Conservation (phyloP, 1,140 invertebrate species). For the Drosophila navojoa region DNA sequence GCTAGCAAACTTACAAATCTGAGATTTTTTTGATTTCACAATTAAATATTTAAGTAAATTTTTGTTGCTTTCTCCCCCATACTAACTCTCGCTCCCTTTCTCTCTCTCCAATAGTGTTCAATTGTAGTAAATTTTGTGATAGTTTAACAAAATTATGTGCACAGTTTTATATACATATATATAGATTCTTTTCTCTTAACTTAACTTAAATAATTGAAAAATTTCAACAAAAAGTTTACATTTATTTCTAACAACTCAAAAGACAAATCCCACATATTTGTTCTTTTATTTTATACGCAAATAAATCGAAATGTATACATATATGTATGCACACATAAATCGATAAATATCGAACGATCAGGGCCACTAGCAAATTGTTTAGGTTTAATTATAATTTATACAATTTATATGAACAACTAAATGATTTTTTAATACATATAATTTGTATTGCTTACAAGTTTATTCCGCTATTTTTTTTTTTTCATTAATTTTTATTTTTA, state of each 20-base stretch:
- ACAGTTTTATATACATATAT: slow-evolving; percentile 33
- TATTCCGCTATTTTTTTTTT: slow-evolving; percentile 25
- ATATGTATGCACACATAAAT: no score
- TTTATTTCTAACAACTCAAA: slow-evolving; percentile 30
- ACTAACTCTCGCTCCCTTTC: neutral
- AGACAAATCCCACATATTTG: slow-evolving; percentile 34
- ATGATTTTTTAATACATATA: slow-evolving; percentile 16
- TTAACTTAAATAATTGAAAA: slow-evolving; percentile 12
- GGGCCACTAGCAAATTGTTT: slow-evolving; percentile 74
- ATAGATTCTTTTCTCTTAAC: slow-evolving; percentile 24
- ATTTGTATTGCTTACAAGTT: slow-evolving; percentile 2
- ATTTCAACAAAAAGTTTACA: neutral
- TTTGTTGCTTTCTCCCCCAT: neutral
- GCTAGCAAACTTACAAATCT: neutral
- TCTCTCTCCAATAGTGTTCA: slow-evolving; percentile 66
- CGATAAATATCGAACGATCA: slow-evolving; percentile 43
- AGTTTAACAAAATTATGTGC: slow-evolving; percentile 62
- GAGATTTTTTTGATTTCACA: slow-evolving; percentile 4
- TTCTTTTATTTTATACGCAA: slow-evolving; percentile 14
- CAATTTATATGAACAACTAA: slow-evolving; percentile 13
- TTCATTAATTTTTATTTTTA: slow-evolving; percentile 16
- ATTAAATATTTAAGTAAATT: no score
- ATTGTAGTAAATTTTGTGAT: slow-evolving; percentile 71
- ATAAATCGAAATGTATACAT: slow-evolving; percentile 19
- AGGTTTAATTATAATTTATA: slow-evolving; percentile 47